These are phyloP conservation scores for Herpetotheres cachinnans DNA, from an alignment of 2,113 vertebrate genomes.

Conservation along the genomic window DNA sequence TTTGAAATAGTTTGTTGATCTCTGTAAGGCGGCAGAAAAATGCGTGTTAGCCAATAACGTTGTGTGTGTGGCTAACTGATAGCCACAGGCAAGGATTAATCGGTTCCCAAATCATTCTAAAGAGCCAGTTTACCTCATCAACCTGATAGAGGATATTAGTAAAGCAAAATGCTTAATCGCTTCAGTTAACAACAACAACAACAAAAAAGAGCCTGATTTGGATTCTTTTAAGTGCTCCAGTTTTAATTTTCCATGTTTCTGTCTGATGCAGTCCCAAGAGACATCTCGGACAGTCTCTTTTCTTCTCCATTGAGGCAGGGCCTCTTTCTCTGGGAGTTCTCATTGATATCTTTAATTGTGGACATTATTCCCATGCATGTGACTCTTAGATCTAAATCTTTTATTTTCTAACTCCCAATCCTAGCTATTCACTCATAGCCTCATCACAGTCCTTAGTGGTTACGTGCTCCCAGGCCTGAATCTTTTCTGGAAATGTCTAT, in stretches of 20 bases:
- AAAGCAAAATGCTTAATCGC: conserved; percentile 46
- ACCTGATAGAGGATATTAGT: conserved; percentile 40
- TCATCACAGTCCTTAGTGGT: neutral
- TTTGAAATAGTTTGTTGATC: conserved; percentile 1
- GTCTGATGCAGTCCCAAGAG: conserved; percentile 48
- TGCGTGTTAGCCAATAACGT: neutral
- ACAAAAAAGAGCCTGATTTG: conserved; percentile 33
- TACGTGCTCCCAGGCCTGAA: neutral
- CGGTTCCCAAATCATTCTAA: conserved; percentile 41
- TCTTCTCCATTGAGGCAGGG: conserved; percentile 32
- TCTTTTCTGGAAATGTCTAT: neutral
- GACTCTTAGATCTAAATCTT: neutral
- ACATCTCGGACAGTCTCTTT: conserved; percentile 34
- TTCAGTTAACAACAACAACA: conserved; percentile 58
- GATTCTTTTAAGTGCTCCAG: neutral
- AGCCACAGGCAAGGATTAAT: conserved; percentile 59
- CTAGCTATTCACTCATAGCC: neutral
- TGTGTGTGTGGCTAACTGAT: conserved; percentile 1
- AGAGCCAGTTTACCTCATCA: conserved; percentile 58
- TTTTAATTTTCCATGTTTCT: conserved; percentile 41
- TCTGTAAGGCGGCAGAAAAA: neutral
- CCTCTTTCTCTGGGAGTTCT: conserved; percentile 41
- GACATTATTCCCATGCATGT: conserved; percentile 19
- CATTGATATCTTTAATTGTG: conserved; percentile 51
- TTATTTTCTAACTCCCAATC: neutral